Evolutionary conservation across 2,797 vertebrate genomes (phyloP), one percentile per base, ranked within the genome.

Genomic region (Paratrypauchen microcephalus): DNA sequence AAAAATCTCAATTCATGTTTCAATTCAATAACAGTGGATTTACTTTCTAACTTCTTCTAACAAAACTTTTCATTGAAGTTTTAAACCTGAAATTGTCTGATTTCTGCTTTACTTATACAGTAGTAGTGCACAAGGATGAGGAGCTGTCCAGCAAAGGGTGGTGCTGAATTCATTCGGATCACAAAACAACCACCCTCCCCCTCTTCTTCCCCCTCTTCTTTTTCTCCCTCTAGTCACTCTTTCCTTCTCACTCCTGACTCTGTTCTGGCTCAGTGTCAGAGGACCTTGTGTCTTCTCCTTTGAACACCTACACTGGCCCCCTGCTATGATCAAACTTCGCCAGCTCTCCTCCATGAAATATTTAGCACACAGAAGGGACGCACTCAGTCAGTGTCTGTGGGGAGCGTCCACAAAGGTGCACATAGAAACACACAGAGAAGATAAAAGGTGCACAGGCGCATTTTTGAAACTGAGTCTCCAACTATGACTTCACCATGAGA

Each of bases 291-390:
- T 83, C 84, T 86, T 81, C 84, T 86, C 86, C 86, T 92, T 92
- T 92, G 91, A 92, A 92, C 89, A 89, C 72, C 83, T 83, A 84
- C 87, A 89, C 84, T 66, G 78, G 88, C 84, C 81, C 86, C 89
- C 88, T 73, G 82, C 81, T 60, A 90, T n/a, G 89, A 92, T 92
- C 87, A 90, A 91, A 89, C 91, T 89, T 85, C 0, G 80, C 86
- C 82, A 79, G 80, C 88, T 89, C 82, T 80, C 78, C 66, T 28
- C 80, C 82, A 91, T 92, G 83, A 91, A 93, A 92, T 92, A 93
- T 92, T 92, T 85, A 92, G 82, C 77, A 75, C 80, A 83, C 83
- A 89, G 88, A 83, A 80, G 88, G 86, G 84, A 90, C 86, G 77
- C 78, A 82, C 83, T 88, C 85, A 86, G 82, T 79, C 83, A 72